Base-by-base conservation (phyloP, 2,888 invertebrate genomes). In the Drosophila paramelanica region DNA sequence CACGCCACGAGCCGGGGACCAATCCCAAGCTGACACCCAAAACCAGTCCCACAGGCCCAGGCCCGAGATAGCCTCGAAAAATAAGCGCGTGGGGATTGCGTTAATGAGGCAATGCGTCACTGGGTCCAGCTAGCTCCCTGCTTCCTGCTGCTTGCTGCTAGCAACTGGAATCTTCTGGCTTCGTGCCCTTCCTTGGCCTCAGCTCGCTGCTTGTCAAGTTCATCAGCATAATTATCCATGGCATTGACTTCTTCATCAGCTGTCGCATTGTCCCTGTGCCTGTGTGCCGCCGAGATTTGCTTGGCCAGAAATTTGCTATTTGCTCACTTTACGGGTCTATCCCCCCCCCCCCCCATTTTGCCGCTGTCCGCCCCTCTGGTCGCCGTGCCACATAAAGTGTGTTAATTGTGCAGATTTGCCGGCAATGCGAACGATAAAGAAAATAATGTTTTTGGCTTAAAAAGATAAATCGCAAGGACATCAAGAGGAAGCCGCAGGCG, bases 211-310 rank as follows among this genome's bases (percentile, higher is more conserved):
- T 61, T 62, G 78, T 83, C 89, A 83, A 87, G 87, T 86, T 83
- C 83, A 83, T 83, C 82, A 86, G 81, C 89, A 87, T 81, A 87
- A 81, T 87, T 81, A 84, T 81, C 85, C 81, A 66, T 72, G 79
- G 87, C 87, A 88, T 86, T 88, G 82, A 83, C 89, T 88, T 86
- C 84, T 83, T 86, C 87, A 88, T 88, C 89, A 82, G 81, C 74
- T 69, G 70, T 64, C 69, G 57, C 80, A 83, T 82, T 83, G 80
- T 83, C 51, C 50, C 50, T 52, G 52, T 39, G 68, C 47, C 73
- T 50, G 51, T 58, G 66, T 65, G 55, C 51, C 55, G 17, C 77
- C 42, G 67, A 67, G 77, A 75, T 75, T 77, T 70, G 53, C 33
- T 43, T 57, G 45, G 42, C 33, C 64, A 43, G 59, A 73, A 55